phyloP scores from a whole-genome alignment of 2,888 invertebrate genomes.

The Dasysyrphus tricinctus region DNA sequence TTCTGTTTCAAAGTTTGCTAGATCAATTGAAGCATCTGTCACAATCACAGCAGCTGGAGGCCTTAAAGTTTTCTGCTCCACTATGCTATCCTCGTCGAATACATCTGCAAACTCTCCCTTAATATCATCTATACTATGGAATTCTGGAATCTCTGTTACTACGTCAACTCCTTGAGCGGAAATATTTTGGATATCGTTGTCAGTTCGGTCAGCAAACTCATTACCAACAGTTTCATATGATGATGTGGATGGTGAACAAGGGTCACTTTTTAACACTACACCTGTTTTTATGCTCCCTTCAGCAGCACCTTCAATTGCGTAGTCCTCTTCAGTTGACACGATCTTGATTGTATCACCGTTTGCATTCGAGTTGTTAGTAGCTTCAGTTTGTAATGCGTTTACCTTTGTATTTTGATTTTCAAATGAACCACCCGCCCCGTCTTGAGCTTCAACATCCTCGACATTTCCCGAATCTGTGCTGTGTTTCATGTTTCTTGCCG shows the following conservation, averaged over 20 bases:
- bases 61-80: conserved; percentile 1
- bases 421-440: conserved; percentile 70
- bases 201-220: conserved; percentile 81
- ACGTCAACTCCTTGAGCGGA: conserved; percentile 68
- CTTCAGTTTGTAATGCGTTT: conserved; percentile 1
- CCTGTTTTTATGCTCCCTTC: conserved; percentile 76
- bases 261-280: conserved; percentile 73
- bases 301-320: conserved; percentile 46
- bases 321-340: conserved; percentile 73
- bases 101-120: conserved; percentile 82
- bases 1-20: conserved; percentile 83
- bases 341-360: conserved; percentile 47
- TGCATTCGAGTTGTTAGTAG: background rate
- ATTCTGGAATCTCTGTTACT: conserved; percentile 80
- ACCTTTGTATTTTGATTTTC: conserved; percentile 47
- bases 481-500: conserved; percentile 82
- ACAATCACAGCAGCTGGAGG: conserved; percentile 87
- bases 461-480: conserved; percentile 83
- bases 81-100: conserved; percentile 8
- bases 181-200: conserved; percentile 65
- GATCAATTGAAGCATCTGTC: conserved; percentile 89
- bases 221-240: conserved; percentile 83
- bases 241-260: conserved; percentile 81
- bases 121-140: conserved; percentile 84
- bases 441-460: conserved; percentile 82